Percentiles rank a stretch among this genome's conserved stretches.
Conservation (phyloP, 2,797 vertebrate species). For the Peromyscus nudipes region DNA sequence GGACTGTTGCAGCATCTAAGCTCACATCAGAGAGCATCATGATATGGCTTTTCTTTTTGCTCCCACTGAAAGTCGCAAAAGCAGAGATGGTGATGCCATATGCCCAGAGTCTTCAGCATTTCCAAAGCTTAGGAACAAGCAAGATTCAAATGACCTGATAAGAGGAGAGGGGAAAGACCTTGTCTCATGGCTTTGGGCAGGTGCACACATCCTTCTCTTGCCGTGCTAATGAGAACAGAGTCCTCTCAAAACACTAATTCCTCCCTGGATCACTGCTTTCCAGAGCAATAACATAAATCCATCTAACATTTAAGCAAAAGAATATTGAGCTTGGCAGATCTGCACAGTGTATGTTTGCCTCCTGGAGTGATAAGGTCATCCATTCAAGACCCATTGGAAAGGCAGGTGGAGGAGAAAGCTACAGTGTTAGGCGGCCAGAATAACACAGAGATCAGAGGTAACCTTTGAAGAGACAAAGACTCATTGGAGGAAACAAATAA, state of each 20-base stretch:
- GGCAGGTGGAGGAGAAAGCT: conserved; percentile 58
- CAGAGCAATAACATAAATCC: conserved; percentile 87
- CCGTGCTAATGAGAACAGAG: conserved; percentile 75
- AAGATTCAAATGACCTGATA: background rate
- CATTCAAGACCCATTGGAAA: conserved; percentile 74
- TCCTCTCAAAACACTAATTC: conserved; percentile 83
- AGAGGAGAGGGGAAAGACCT: conserved; percentile 7
- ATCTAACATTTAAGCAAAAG: conserved; percentile 88
- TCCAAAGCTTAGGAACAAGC: background rate
- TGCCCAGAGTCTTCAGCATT: conserved; percentile 35
- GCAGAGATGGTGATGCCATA: background rate
- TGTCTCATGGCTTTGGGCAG: conserved; percentile 47
- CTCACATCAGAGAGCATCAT: background rate
- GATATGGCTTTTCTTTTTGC: background rate
- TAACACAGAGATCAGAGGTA: conserved; percentile 64
- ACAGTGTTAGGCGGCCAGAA: conserved; percentile 53
- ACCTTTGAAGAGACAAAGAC: conserved; percentile 81
- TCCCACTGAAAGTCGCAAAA: background rate
- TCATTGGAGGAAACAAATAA: conserved; percentile 47
- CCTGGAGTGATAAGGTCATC: conserved; percentile 86
- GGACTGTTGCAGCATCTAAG: background rate
- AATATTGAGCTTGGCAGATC: conserved; percentile 85
- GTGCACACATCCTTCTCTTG: conserved; percentile 68
- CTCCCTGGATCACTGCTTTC: conserved; percentile 83
- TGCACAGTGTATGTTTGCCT: conserved; percentile 83